Evolutionary conservation across 2,888 invertebrate genomes (phyloP).

Genomic region (Brenthis ino): DNA sequence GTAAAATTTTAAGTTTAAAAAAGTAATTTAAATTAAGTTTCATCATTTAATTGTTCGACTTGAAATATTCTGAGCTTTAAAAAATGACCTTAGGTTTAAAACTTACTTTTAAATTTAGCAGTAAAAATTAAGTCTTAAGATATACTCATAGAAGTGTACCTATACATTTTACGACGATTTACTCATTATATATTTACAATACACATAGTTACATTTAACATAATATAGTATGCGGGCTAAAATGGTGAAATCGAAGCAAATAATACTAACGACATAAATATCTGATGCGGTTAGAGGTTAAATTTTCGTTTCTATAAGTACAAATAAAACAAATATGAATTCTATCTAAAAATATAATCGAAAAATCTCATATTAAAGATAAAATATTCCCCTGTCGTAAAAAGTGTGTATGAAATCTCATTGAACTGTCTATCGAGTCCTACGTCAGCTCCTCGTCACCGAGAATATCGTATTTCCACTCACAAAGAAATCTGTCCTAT

Average conservation of each 20-base stretch:
- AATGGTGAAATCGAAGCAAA: no score
- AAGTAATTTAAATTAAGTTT: background rate
- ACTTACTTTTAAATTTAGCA: no score
- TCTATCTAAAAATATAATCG: background rate
- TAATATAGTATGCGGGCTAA: no score
- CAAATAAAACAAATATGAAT: background rate
- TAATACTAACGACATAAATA: no score
- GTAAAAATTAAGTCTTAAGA: no score
- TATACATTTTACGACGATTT: no score
- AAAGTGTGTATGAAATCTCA: constrained; percentile 53
- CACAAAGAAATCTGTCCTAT: constrained; percentile 26
- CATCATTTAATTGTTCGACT: background rate
- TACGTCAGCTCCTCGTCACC: constrained; percentile 65
- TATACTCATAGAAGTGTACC: no score
- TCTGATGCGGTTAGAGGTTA: no score
- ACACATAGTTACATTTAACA: no score
- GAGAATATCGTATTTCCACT: constrained; percentile 32
- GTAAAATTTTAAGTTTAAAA: background rate
- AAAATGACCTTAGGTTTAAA: no score
- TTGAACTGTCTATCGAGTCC: constrained; percentile 51
- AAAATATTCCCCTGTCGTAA: constrained; percentile 21
- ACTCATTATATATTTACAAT: no score
- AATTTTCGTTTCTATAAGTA: background rate
- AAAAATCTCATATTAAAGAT: background rate
- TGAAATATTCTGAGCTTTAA: no score